A percentile compares a stretch with the other conserved stretches of the same genome.
These are phyloP conservation scores for Emydura subglobosa DNA, from an alignment of 2,113 vertebrate genomes.

Conservation along the genomic window DNA sequence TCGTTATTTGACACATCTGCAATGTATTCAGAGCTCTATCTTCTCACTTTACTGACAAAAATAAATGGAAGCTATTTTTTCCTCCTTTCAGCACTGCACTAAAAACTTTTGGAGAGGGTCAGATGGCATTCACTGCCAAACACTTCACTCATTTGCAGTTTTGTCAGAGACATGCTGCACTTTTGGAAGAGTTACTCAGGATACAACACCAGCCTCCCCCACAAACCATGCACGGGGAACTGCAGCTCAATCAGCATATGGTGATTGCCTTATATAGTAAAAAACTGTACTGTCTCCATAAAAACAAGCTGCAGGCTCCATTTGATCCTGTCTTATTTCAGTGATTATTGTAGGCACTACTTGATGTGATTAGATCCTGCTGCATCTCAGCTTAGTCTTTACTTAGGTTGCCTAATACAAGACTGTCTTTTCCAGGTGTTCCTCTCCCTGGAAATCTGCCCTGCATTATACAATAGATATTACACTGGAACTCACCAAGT, in stretches of 20 bases:
- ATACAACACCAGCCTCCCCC: neutral
- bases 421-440: neutral
- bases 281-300: neutral
- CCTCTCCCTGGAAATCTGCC: neutral
- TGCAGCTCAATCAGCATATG: neutral
- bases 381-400: neutral
- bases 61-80: conserved; percentile 12
- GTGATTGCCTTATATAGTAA: neutral
- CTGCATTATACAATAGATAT: neutral
- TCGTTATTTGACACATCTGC: neutral
- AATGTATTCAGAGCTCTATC: neutral
- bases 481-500: neutral
- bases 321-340: neutral
- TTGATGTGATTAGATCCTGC: rapidly evolving
- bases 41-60: conserved; percentile 1
- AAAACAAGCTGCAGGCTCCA: neutral
- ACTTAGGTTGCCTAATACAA: neutral
- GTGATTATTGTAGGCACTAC: rapidly evolving
- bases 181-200: conserved; percentile 37
- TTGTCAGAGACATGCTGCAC: conserved; percentile 27
- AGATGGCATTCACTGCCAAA: conserved; percentile 50
- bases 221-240: conserved; percentile 21
- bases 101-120: conserved; percentile 32
- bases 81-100: conserved; percentile 4
- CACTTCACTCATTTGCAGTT: neutral